Evolutionary conservation across 2,888 invertebrate genomes (phyloP).

Genomic region (Parnassius apollo): DNA sequence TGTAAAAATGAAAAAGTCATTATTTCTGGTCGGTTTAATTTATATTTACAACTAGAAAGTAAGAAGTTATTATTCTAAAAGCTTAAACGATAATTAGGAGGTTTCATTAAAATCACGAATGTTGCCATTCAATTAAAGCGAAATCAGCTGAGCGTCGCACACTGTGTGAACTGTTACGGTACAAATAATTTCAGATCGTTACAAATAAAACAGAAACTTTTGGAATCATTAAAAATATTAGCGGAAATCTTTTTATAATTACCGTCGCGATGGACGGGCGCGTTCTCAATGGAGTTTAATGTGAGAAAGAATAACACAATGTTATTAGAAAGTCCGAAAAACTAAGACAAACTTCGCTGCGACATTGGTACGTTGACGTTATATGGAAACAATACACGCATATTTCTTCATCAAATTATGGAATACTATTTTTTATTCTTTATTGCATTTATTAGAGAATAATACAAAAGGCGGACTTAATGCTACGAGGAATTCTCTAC

Average conservation of each 20-base stretch:
- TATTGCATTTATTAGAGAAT: no score
- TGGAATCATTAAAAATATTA: conserved; percentile 41
- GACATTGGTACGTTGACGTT: conserved; percentile 20
- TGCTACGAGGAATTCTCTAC: no score
- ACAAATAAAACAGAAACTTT: conserved; percentile 32
- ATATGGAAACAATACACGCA: no score
- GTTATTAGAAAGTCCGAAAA: conserved; percentile 26
- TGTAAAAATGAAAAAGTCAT: neutral
- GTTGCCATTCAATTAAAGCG: conserved; percentile 40
- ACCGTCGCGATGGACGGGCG: conserved; percentile 33
- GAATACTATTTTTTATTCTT: no score
- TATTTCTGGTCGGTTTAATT: conserved; percentile 39
- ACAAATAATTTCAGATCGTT: conserved; percentile 41
- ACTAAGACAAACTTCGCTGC: conserved; percentile 13
- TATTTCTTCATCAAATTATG: no score
- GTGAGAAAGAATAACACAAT: conserved; percentile 40
- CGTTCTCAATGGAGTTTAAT: conserved; percentile 32
- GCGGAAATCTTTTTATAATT: conserved; percentile 42
- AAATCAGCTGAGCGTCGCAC: conserved; percentile 36
- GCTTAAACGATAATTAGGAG: conserved; percentile 48
- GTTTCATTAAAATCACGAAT: conserved; percentile 50
- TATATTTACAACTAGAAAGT: conserved; percentile 70
- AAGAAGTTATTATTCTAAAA: conserved; percentile 37
- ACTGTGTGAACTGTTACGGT: conserved; percentile 42
- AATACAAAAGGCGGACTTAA: no score